Conservation (phyloP, 2,797 vertebrate species). For the Echeneis naucrates region DNA sequence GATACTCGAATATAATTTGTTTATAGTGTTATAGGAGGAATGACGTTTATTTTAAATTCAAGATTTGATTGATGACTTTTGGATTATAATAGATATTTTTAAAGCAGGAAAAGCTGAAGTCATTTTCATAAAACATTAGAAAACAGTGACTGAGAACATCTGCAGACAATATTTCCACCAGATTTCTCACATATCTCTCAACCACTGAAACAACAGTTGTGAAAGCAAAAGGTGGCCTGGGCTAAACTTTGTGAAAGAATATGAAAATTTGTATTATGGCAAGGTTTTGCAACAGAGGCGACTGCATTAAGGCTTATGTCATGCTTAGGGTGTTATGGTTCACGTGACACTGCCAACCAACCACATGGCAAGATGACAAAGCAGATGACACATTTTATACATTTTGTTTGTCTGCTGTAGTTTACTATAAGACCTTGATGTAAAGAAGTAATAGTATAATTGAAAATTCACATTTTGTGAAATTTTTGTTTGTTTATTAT, state of each 20-base stretch:
- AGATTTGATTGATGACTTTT: constrained; percentile 5
- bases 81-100: constrained; percentile 14
- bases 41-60: constrained; percentile 16
- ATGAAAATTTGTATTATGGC: constrained; percentile 14
- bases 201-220: constrained; percentile 8
- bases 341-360: background rate
- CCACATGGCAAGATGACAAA: constrained; percentile 26
- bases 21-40: background rate
- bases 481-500: background rate
- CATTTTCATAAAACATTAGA: constrained; percentile 25
- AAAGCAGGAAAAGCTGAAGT: constrained; percentile 37
- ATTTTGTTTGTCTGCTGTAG: constrained; percentile 5
- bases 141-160: constrained; percentile 47
- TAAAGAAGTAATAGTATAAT: background rate
- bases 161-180: constrained; percentile 36
- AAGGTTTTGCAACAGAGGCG: constrained; percentile 30
- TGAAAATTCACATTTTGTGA: background rate
- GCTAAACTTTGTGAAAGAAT: constrained; percentile 17
- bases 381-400: constrained; percentile 56
- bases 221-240: constrained; percentile 28
- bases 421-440: background rate
- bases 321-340: constrained; percentile 16
- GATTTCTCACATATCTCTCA: constrained; percentile 52
- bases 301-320: constrained; percentile 20
- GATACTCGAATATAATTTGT: constrained; percentile 1